Evolutionary conservation across 1,140 invertebrate genomes (phyloP).

Genomic region (Oryzaephilus surinamensis): DNA sequence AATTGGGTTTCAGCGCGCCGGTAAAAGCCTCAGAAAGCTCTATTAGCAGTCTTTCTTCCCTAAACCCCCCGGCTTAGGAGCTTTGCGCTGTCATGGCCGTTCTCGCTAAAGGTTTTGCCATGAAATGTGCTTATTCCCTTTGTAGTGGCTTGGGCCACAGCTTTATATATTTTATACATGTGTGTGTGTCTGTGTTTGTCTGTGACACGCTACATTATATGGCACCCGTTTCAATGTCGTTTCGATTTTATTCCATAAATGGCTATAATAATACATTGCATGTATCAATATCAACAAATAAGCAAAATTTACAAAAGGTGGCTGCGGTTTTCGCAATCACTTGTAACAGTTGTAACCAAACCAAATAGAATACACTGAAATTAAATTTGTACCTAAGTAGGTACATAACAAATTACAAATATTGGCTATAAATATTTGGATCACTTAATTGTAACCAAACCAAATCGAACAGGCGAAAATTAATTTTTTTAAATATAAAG

Average conservation of each 20-base stretch:
- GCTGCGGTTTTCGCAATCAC: too few relatives aligned
- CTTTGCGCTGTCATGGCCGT: constrained; percentile 34
- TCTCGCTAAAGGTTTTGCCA: constrained; percentile 33
- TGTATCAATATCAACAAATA: too few relatives aligned
- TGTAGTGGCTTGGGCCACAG: constrained; percentile 21
- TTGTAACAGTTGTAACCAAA: constrained; percentile 6
- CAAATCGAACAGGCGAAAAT: too few relatives aligned
- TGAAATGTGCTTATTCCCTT: constrained; percentile 36
- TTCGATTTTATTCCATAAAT: constrained; percentile 1
- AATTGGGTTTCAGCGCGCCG: constrained; percentile 36
- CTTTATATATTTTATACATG: constrained; percentile 16
- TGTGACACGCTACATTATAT: neutral
- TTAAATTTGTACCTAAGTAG: too few relatives aligned
- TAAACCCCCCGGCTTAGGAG: constrained; percentile 36
- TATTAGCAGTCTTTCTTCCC: constrained; percentile 39
- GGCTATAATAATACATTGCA: constrained; percentile 4
- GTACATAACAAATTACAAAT: too few relatives aligned
- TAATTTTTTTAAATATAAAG: too few relatives aligned
- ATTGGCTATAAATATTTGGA: too few relatives aligned
- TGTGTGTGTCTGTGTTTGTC: constrained; percentile 8
- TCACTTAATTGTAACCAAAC: too few relatives aligned
- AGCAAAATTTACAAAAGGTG: too few relatives aligned
- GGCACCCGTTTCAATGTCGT: neutral
- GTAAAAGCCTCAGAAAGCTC: constrained; percentile 37
- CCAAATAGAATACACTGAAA: constrained; percentile 2